Evolutionary conservation across 2,888 invertebrate genomes (phyloP).

Genomic region (Agelastica alni): DNA sequence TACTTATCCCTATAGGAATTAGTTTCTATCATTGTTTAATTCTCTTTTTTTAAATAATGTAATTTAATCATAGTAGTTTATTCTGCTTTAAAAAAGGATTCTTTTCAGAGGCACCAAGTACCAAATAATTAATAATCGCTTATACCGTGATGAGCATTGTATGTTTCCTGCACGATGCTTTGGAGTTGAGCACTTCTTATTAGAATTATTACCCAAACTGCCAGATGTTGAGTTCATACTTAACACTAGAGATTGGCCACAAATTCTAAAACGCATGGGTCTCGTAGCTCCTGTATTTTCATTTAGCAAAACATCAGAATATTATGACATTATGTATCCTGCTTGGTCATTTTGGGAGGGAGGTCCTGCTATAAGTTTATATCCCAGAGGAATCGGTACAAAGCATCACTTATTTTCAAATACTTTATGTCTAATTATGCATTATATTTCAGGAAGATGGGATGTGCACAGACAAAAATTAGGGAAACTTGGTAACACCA

Average conservation of each 20-base stretch:
- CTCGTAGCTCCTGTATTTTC: conserved; percentile 84
- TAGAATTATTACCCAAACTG: conserved; percentile 68
- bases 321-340: conserved; percentile 91
- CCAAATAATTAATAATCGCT: conserved; percentile 77
- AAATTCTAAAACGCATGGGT: conserved; percentile 69
- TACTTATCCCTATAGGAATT: no score
- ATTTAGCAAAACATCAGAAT: conserved; percentile 88
- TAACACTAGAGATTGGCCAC: conserved; percentile 94
- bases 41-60: no score
- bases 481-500: conserved; percentile 66
- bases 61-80: no score
- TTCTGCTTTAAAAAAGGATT: no score
- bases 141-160: conserved; percentile 83
- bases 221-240: conserved; percentile 84
- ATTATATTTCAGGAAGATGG: conserved; percentile 73
- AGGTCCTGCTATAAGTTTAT: conserved; percentile 92
- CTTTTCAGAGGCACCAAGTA: conserved; percentile 73
- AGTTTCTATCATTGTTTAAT: no score
- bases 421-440: not conserved
- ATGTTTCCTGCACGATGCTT: conserved; percentile 92
- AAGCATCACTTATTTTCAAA: conserved; percentile 5
- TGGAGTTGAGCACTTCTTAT: conserved; percentile 88
- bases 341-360: conserved; percentile 99
- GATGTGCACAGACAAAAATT: conserved; percentile 70
- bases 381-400: conserved; percentile 84